A percentile compares a stretch with the other conserved stretches of the same genome.
phyloP scores from a whole-genome alignment of 1,140 invertebrate species.

The Mizuhopecten yessoensis region DNA sequence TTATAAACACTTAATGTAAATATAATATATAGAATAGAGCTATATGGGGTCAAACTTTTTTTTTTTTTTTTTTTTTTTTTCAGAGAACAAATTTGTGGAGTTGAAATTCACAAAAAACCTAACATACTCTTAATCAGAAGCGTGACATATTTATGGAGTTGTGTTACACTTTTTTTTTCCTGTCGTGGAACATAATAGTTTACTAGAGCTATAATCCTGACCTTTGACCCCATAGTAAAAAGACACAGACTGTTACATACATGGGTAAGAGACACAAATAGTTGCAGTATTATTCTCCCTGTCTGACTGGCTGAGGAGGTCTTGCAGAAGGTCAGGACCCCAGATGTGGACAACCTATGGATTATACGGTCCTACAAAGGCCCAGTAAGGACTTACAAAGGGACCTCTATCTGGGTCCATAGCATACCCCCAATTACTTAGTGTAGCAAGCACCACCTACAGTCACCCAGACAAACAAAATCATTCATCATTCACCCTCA shows the following conservation, averaged over 20 bases:
- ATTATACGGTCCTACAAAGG: not conserved
- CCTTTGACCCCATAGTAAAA: not conserved
- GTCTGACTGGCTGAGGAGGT: not conserved
- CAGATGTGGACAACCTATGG: not conserved
- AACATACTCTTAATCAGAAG: no score
- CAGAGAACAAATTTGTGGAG: no score
- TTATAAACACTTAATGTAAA: no score
- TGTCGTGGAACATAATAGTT: no score
- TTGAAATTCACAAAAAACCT: no score
- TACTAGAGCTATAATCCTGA: no score
- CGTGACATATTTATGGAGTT: no score
- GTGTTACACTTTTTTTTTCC: no score
- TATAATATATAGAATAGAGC: no score
- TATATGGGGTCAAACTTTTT: no score
- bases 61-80: no score
- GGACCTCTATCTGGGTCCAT: not conserved
- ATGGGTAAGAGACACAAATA: not conserved
- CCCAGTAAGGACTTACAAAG: not conserved
- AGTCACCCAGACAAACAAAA: not conserved
- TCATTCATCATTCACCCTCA: conserved; percentile 21
- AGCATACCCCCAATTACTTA: conserved; percentile 22
- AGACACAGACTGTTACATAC: not conserved
- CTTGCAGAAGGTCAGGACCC: not conserved
- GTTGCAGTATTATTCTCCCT: not conserved
- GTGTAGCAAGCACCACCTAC: not conserved